These are phyloP conservation scores for Emydoidea blandingii DNA, from an alignment of 2,797 vertebrate species.

Conservation along the genomic window DNA sequence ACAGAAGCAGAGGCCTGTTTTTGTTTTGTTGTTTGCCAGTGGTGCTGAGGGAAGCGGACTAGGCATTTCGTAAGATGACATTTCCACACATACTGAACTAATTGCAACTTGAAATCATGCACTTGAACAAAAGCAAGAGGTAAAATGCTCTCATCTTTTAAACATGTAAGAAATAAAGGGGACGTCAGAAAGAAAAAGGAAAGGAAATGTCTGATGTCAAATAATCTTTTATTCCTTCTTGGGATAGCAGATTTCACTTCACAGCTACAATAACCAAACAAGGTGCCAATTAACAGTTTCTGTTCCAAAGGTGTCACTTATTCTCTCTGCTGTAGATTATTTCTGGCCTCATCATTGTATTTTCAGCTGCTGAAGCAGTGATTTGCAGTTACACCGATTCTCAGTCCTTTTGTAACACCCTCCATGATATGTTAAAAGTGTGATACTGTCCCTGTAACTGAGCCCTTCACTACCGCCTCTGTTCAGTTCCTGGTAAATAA, in stretches of 20 bases:
- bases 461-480: rapidly evolving
- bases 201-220: neutral
- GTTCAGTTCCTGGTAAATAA: neutral
- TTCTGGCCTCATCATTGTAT: neutral
- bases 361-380: neutral
- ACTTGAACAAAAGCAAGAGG: neutral
- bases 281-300: neutral
- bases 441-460: neutral
- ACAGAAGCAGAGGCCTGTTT: neutral
- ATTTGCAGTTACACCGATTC: neutral
- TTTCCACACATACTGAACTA: constrained; percentile 5
- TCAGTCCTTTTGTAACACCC: neutral
- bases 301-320: neutral
- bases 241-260: neutral
- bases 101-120: neutral
- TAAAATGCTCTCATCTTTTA: neutral
- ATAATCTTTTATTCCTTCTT: rapidly evolving
- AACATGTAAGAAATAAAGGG: neutral
- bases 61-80: neutral
- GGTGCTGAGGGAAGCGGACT: neutral
- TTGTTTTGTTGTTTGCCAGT: neutral
- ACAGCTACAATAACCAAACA: neutral
- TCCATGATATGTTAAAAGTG: rapidly evolving
- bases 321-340: neutral
- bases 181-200: neutral